phyloP scores from a whole-genome alignment of 64 coral and sea anemone species.

The Porites australiensis region DNA sequence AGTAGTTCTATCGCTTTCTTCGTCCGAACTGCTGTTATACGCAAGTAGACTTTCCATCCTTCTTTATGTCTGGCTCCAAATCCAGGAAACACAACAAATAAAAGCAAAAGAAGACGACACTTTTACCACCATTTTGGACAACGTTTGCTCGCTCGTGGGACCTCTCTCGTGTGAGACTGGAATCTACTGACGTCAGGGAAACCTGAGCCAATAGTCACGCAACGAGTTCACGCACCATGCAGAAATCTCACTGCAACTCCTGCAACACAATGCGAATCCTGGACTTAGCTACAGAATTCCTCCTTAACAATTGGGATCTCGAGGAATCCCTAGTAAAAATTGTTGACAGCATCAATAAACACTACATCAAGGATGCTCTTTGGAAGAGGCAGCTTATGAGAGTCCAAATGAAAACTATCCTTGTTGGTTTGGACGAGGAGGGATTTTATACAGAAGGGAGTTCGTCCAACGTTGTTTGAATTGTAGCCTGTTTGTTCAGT shows the following conservation, averaged over 20 bases:
- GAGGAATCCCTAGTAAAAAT: not conserved
- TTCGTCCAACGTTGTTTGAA: not conserved
- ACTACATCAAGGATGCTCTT: not conserved
- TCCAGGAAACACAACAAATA: not conserved
- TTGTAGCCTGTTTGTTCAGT: not conserved
- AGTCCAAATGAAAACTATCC: constrained; percentile 13
- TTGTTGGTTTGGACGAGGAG: not conserved
- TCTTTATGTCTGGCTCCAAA: not conserved
- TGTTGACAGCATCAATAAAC: not conserved
- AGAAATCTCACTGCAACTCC: no score
- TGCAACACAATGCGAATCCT: not conserved
- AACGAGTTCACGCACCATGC: no score
- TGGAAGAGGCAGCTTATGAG: not conserved
- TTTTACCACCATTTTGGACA: no score
- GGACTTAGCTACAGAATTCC: not conserved
- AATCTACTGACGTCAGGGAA: no score
- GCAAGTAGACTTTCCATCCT: constrained; percentile 37
- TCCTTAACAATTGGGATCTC: not conserved
- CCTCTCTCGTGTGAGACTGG: no score
- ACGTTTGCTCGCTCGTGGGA: no score
- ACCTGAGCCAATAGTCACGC: no score
- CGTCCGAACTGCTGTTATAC: constrained; percentile 31
- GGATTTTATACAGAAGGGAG: not conserved
- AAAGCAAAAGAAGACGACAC: no score
- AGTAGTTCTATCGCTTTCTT: not conserved